Base-by-base conservation (phyloP, 2,797 vertebrate genomes). In the Sphenopsis melanotis region DNA sequence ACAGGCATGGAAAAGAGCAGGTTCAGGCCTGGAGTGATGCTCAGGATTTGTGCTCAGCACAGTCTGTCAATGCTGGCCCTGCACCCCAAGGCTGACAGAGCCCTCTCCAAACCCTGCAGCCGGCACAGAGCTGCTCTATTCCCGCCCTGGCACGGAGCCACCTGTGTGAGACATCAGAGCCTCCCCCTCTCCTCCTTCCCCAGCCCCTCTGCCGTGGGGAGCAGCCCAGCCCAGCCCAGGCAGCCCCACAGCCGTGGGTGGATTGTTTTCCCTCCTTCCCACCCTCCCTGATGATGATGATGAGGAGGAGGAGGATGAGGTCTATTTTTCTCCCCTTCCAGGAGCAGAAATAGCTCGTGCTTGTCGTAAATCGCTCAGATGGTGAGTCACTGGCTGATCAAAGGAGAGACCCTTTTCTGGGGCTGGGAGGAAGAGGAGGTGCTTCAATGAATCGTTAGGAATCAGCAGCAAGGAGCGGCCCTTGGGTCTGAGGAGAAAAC, bases 361-460 rank as follows among this genome's bases (percentile, higher is more conserved):
- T 77, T 93, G 88, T 95, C 47, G 12, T 84, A 94, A 94, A 96
- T 95, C 95, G 74, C 94, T 92, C 87, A 63, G 94, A 95, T 93
- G 85, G 90, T 95, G 96, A 96, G 92, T 96, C 96, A 96, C 83
- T 10, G 68, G 93, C 34, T 92, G 94, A 95, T 94, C 93, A 94
- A 93, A 96, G 95, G 83, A 81, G 32, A 82, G 90, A 90, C 88
- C 93, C 88, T 94, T 91, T 84, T 64, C 88, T 83, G 64, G 93
- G 80, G 16, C 88, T 89, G 88, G 23, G 49, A 18, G n/a, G 77
- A 72, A 91, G 74, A 86, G 23, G 6, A 3, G 88, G 17, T 56
- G 81, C 74, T 83, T 66, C 92, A 79, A 81, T 82, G 93, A 95
- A 94, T 93, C 86, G 42, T 89, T 72, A 66, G 71, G 63, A 76